Percentiles rank a stretch among this genome's conserved stretches.
Conservation (phyloP, 2,888 invertebrate genomes). For the Eristalis arbustorum region DNA sequence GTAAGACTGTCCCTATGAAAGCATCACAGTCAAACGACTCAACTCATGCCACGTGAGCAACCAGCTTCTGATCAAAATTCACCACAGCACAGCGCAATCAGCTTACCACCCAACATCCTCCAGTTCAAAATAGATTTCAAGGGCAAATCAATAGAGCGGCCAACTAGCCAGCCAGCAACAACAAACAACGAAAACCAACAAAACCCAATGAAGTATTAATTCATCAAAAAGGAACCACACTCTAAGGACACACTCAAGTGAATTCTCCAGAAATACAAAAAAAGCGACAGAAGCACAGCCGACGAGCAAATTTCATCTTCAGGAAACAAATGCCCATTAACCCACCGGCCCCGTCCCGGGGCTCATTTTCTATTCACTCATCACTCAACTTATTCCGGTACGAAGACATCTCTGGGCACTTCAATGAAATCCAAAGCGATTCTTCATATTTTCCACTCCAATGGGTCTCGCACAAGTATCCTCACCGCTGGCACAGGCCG, state of each 20-base stretch:
- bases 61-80: neutral
- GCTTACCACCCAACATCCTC: neutral
- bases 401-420: neutral
- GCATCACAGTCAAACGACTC: no score
- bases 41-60: no score
- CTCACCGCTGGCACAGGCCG: neutral
- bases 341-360: neutral
- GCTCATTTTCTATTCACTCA: neutral
- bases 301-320: neutral
- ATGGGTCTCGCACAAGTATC: conserved; percentile 6
- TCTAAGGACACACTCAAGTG: conserved; percentile 5
- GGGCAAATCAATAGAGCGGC: neutral
- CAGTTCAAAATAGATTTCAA: neutral
- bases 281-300: neutral
- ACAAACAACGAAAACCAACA: neutral
- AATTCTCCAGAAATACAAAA: neutral
- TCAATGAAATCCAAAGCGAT: conserved; percentile 11
- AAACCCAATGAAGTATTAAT: conserved; percentile 20
- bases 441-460: conserved; percentile 45
- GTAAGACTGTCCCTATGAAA: no score
- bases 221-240: neutral
- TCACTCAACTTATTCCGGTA: neutral
- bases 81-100: no score
- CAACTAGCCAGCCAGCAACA: neutral
- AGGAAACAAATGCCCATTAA: neutral